Base-by-base conservation (phyloP, 2,888 invertebrate species). In the Tipula vernalis region DNA sequence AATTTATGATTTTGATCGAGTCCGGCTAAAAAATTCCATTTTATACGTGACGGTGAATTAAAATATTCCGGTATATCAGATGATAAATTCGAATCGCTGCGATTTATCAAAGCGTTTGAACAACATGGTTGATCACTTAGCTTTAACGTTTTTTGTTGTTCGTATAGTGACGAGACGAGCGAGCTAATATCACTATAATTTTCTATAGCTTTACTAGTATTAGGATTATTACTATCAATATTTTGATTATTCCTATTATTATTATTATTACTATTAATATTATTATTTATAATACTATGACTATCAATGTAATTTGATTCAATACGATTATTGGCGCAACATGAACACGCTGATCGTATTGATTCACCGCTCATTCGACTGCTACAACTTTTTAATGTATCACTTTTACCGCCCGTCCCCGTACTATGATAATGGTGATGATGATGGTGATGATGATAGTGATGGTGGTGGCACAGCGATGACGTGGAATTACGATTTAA, bases 21-120 rank as follows among this genome's bases (percentile, higher is more conserved):
- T 2, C 86, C 91, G 85, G 91, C 91, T 47, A 91, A 88, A 87
- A 91, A 92, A 86, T 91, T 91, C 92, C 92, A 92, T 87, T 91
- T 91, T 57, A 92, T 91, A 86, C 91, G 91, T 42, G 92, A 92
- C 4, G 92, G 91, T 8, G 91, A 91, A 87, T 91, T 91, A 39
- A 91, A 91, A 87, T 91, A 91, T 44, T 91, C 91, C 6, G 91
- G 91, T 87, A 91, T 89, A 86, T 91, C 91, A 85, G 86, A 83
- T 86, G 86, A 51, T 88, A 90, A 89, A 57, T 90, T 88, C 8
- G 90, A 89, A 85, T 89, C 89, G 87, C 90, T 91, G 86, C 89
- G 89, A 88, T 91, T 91, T 87, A 91, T 89, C 86, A 91, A 89
- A 87, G 90, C 90, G 86, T 90, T 90, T 2, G 91, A 90, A 5